These are phyloP conservation scores for Pelecanoides urinatrix DNA, from an alignment of 2,113 vertebrate species.

Conservation along the genomic window DNA sequence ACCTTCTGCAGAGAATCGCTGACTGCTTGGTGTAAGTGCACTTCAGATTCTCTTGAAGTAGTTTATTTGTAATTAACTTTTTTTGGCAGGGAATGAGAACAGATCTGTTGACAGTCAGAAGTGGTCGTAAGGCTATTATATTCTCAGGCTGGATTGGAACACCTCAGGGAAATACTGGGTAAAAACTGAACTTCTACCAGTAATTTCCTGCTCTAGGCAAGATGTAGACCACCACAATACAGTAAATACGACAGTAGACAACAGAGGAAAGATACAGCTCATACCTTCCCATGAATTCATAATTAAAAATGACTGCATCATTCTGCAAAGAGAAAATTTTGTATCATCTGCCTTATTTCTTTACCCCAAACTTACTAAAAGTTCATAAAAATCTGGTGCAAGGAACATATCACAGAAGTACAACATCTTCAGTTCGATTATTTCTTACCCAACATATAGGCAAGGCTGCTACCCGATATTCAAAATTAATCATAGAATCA, in stretches of 20 bases:
- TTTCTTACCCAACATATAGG: not conserved
- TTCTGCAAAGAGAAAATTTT: not conserved
- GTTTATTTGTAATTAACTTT: not conserved
- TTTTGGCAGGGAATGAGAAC: not conserved
- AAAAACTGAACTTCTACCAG: not conserved
- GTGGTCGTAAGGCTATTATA: not conserved
- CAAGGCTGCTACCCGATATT: not conserved
- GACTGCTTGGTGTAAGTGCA: not conserved
- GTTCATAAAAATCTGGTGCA: not conserved
- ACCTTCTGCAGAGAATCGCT: not conserved
- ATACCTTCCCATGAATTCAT: not conserved
- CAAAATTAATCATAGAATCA: not conserved
- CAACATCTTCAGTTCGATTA: not conserved
- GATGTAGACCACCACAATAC: not conserved
- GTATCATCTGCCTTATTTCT: not conserved
- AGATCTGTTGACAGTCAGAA: not conserved
- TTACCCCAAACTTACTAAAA: not conserved
- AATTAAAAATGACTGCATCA: not conserved
- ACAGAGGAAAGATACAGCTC: not conserved
- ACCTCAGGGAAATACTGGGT: not conserved
- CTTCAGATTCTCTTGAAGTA: not conserved
- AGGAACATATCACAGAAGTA: not conserved
- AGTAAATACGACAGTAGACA: not conserved
- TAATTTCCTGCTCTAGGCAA: not conserved
- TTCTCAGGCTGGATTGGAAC: not conserved